Percentiles rank a stretch among this genome's conserved stretches.
These are phyloP conservation scores for Telenomus remus DNA, from an alignment of 1,140 invertebrate genomes.

Conservation along the genomic window DNA sequence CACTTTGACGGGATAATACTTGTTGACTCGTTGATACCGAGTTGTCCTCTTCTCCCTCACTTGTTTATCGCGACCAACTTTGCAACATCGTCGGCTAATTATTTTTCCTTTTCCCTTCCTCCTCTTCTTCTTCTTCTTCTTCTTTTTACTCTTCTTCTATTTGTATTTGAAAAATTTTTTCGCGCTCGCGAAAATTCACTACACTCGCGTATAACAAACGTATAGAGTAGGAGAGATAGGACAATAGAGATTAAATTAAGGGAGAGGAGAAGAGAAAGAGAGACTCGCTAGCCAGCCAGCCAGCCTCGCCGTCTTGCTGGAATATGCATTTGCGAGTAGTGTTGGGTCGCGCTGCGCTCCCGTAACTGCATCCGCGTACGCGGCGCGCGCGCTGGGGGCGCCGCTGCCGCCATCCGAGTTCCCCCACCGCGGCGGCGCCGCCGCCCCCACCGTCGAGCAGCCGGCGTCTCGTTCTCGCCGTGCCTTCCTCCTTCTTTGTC, in stretches of 20 bases:
- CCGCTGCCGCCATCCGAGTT: constrained; percentile 64
- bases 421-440: constrained; percentile 53
- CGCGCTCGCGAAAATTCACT: constrained; percentile 20
- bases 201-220: constrained; percentile 25
- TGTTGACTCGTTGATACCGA: constrained; percentile 11
- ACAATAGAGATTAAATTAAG: constrained; percentile 16
- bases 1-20: constrained; percentile 8
- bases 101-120: background rate
- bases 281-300: constrained; percentile 60
- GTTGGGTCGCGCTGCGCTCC: constrained; percentile 76
- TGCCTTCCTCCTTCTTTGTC: constrained; percentile 37
- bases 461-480: constrained; percentile 29
- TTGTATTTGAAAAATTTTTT: background rate
- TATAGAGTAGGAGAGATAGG: constrained; percentile 8
- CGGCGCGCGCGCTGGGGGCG: constrained; percentile 72
- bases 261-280: constrained; percentile 39
- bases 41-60: constrained; percentile 28
- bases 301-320: constrained; percentile 61
- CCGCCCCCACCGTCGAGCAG: constrained; percentile 50
- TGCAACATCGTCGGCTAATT: background rate
- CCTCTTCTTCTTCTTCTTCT: background rate
- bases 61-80: constrained; percentile 19
- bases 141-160: background rate
- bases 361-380: constrained; percentile 75
- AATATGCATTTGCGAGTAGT: constrained; percentile 72